phyloP scores from a whole-genome alignment of 2,888 invertebrate species.

The Camptogramma bilineatum region DNA sequence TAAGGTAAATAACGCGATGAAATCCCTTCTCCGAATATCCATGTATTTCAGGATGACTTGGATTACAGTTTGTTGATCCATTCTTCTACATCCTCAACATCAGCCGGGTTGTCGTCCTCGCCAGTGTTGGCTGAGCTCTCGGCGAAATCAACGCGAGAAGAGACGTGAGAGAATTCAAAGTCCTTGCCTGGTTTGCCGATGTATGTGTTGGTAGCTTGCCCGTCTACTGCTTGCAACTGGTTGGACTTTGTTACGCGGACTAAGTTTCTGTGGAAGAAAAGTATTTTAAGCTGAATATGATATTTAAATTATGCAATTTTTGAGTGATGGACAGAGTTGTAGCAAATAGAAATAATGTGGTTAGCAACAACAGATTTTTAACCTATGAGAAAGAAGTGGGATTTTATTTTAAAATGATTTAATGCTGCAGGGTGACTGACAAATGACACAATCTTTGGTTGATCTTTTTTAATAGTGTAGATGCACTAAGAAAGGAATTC shows the following conservation, averaged over 20 bases:
- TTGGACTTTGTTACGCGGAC: slow-evolving; percentile 93
- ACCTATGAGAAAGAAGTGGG: too few species aligned
- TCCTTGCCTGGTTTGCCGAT: slow-evolving; percentile 92
- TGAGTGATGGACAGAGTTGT: too few species aligned
- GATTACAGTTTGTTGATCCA: slow-evolving; percentile 88
- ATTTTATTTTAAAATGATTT: too few species aligned
- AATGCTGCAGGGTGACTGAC: too few species aligned
- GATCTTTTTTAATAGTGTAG: too few species aligned
- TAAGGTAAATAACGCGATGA: not conserved
- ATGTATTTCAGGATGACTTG: not conserved
- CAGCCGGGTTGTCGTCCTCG: slow-evolving; percentile 85
- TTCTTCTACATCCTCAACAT: slow-evolving; percentile 87
- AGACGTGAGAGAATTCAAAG: slow-evolving; percentile 92
- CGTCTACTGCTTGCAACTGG: slow-evolving; percentile 91
- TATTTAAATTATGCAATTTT: too few species aligned
- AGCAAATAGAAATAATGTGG: too few species aligned
- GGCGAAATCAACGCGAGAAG: slow-evolving; percentile 88
- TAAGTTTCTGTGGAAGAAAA: slow-evolving; percentile 88
- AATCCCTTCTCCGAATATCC: not conserved
- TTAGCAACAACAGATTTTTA: too few species aligned
- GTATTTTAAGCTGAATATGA: not conserved
- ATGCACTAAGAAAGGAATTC: too few species aligned
- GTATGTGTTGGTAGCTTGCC: slow-evolving; percentile 86
- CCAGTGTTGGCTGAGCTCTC: slow-evolving; percentile 87
- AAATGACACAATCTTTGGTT: too few species aligned